Percentiles rank a stretch among this genome's conserved stretches.
Evolutionary conservation across 2,113 vertebrate genomes (phyloP).

Genomic region (Phasianus colchicus): DNA sequence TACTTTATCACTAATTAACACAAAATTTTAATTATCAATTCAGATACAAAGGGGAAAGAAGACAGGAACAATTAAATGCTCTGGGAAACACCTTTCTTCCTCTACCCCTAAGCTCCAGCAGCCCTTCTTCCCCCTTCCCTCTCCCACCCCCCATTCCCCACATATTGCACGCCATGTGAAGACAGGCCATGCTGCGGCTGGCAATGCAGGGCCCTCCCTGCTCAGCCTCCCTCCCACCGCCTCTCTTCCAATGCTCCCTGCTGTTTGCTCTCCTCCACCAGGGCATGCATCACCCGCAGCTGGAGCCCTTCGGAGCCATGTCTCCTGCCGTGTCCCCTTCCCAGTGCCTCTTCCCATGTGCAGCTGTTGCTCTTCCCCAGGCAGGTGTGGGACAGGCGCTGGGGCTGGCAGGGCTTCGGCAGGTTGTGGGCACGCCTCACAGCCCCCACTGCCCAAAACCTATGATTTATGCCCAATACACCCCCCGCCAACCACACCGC

Average conservation of each 20-base stretch:
- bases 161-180: fast-evolving
- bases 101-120: not conserved
- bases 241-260: not conserved
- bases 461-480: not conserved
- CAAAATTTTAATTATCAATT: not conserved
- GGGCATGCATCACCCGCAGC: not conserved
- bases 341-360: not conserved
- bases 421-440: not conserved
- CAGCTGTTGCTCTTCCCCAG: not conserved
- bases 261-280: not conserved
- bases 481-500: not conserved
- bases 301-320: fast-evolving
- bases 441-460: not conserved
- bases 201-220: not conserved
- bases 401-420: not conserved
- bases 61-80: not conserved
- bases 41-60: fast-evolving
- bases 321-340: not conserved
- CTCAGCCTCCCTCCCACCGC: not conserved
- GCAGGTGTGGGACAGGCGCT: fast-evolving
- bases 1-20: not conserved
- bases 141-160: not conserved
- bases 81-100: not conserved
- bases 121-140: not conserved
- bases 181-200: not conserved